These are phyloP conservation scores for Orius insidiosus DNA, from an alignment of 1,140 invertebrate species.

Conservation along the genomic window DNA sequence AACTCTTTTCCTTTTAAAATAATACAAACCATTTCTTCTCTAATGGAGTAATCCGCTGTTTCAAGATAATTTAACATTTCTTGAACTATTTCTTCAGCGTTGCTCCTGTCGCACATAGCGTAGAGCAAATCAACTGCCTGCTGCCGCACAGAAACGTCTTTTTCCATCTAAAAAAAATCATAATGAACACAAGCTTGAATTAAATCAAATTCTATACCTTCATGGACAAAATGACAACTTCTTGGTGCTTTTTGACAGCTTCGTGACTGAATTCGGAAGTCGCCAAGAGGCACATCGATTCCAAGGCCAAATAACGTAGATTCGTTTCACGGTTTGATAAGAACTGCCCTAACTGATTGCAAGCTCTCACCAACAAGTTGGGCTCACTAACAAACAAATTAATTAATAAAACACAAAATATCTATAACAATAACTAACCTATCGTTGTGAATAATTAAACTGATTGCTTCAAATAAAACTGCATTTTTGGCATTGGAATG, in stretches of 20 bases:
- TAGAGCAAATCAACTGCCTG: conserved; percentile 98
- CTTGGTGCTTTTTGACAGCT: conserved; percentile 99
- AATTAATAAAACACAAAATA: too few species aligned
- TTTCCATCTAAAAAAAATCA: conserved; percentile 72
- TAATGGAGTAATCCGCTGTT: conserved; percentile 98
- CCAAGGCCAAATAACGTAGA: conserved; percentile 89
- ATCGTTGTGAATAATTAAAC: conserved; percentile 98
- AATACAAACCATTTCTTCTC: conserved; percentile 87
- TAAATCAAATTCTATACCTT: conserved; percentile 39
- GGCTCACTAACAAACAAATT: conserved; percentile 58
- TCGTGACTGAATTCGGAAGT: conserved; percentile 99
- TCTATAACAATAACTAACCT: conserved; percentile 28
- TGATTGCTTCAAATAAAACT: conserved; percentile 98
- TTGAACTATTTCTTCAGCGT: conserved; percentile 98
- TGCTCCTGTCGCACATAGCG: conserved; percentile 99
- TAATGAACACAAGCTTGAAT: conserved; percentile 13
- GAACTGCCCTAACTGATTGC: conserved; percentile 97
- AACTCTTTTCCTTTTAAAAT: background rate
- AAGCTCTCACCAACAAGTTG: conserved; percentile 89
- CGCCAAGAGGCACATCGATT: conserved; percentile 98
- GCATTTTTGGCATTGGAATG: conserved; percentile 99
- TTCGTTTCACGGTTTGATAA: conserved; percentile 97
- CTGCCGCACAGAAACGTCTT: conserved; percentile 96
- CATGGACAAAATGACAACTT: conserved; percentile 96
- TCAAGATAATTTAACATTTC: conserved; percentile 99